Base-by-base conservation (phyloP, 2,888 invertebrate species). In the Notocelia uddmanniana region DNA sequence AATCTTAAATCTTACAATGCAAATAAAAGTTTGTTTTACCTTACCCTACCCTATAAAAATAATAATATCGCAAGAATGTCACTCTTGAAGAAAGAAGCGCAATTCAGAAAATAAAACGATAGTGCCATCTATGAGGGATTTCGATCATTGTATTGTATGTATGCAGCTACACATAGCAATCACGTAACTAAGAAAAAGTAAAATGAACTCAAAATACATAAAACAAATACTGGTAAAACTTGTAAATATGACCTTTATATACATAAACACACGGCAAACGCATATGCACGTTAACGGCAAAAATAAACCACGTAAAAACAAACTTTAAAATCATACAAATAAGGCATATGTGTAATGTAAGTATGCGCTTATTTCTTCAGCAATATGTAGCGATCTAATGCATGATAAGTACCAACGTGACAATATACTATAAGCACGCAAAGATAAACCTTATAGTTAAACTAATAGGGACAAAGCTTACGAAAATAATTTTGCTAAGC, bases 301-400 rank as follows among this genome's bases (percentile, higher is more conserved):
- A 11, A 21, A 52, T 41, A 52, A 8, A 31, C 13, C 13, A 26
- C 62, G 13, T 62, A 13, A 26, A 52, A 64, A 54, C n/a, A n/a
- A 54, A 37, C 37, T 64, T 34, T 54, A 21, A 52, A 3, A 3
- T 0, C n/a, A n/a, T 11, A 64, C 34, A 15, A 31, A 52, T 52
- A 64, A 52, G 37, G 21, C 52, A 63, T 37, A 52, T 52, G 21
- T 37, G 31, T n/a, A n/a, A n/a, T n/a, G n/a, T n/a, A n/a, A n/a
- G n/a, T 31, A 26, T 21, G 18, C n/a, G n/a, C n/a, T 13, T 48
- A 52, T 52, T 37, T 54, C 52, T 37, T n/a, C 37, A 37, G 52
- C 52, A 37, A 64, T 54, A 54, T 64, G 52, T 63, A 63, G 52
- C 63, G 19, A 63, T 34, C 50, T 54, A 64, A 54, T 54, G 54